A percentile compares a stretch with the other conserved stretches of the same genome.
phyloP scores from a whole-genome alignment of 2,113 vertebrate species.

The Ardeotis arabs region DNA sequence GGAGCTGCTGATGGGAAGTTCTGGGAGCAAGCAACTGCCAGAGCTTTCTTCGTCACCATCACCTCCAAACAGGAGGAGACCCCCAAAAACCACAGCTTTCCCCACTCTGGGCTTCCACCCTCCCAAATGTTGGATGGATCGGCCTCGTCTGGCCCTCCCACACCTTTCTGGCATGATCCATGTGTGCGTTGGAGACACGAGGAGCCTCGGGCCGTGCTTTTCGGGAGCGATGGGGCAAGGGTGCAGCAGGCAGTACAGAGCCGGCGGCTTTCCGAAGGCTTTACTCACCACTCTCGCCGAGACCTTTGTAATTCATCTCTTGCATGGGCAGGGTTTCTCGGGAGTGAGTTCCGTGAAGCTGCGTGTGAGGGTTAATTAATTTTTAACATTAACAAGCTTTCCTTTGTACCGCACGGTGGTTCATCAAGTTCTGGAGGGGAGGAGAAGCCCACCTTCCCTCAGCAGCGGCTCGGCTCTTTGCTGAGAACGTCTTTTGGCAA shows the following conservation, averaged over 20 bases:
- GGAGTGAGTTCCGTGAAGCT: background rate
- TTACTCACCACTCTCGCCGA: background rate
- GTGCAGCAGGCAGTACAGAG: background rate
- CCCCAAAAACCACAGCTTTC: background rate
- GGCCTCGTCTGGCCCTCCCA: fast-evolving
- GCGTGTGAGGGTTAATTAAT: constrained; percentile 33
- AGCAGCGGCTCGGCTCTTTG: background rate
- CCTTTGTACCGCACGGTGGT: background rate
- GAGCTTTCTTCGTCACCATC: background rate
- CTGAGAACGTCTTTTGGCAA: background rate
- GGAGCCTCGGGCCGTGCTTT: background rate
- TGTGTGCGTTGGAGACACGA: fast-evolving
- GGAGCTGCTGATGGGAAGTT: background rate
- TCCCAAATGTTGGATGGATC: fast-evolving
- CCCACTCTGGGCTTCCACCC: background rate
- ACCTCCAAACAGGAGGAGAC: background rate
- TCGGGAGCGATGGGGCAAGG: fast-evolving
- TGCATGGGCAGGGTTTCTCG: background rate
- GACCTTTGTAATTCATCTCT: background rate
- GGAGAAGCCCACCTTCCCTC: background rate
- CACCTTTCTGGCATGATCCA: background rate
- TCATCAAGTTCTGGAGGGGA: background rate
- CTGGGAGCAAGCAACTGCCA: background rate
- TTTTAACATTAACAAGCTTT: constrained; percentile 47
- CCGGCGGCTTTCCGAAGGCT: background rate